phyloP scores from a whole-genome alignment of 1,140 invertebrate genomes.

The Brachionus angularis region DNA sequence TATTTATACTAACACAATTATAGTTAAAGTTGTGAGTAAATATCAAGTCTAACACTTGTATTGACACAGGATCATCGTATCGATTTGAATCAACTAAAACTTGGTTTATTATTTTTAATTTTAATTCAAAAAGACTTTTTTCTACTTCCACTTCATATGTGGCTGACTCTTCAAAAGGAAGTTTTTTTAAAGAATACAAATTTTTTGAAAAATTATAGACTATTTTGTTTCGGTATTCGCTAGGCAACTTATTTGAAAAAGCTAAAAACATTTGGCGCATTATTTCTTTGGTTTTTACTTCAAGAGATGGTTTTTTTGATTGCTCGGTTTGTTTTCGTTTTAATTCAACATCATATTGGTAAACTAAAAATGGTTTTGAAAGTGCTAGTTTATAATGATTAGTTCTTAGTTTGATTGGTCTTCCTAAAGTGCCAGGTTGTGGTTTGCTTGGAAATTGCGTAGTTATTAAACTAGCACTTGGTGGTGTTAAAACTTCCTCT shows the following conservation, averaged over 20 bases:
- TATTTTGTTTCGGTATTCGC: conserved; percentile 11
- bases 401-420: conserved; percentile 10
- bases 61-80: not conserved
- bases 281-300: not conserved
- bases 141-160: conserved; percentile 15
- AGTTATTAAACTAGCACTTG: no score
- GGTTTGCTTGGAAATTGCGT: not conserved
- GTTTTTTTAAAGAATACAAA: conserved; percentile 27
- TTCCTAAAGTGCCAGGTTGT: not conserved
- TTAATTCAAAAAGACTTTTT: not conserved
- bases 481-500: no score
- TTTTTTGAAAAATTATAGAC: conserved; percentile 40
- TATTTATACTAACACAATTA: not conserved
- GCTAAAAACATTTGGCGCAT: conserved; percentile 7
- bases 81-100: not conserved
- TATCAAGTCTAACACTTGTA: conserved; percentile 33
- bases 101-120: conserved; percentile 2
- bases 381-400: not conserved
- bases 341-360: conserved; percentile 38
- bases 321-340: not conserved
- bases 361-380: not conserved
- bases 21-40: conserved; percentile 24
- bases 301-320: not conserved
- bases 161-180: conserved; percentile 17
- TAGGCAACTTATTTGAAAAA: not conserved